Base-by-base conservation (phyloP, 1,140 invertebrate species). In the Temnothorax curvispinosus region DNA sequence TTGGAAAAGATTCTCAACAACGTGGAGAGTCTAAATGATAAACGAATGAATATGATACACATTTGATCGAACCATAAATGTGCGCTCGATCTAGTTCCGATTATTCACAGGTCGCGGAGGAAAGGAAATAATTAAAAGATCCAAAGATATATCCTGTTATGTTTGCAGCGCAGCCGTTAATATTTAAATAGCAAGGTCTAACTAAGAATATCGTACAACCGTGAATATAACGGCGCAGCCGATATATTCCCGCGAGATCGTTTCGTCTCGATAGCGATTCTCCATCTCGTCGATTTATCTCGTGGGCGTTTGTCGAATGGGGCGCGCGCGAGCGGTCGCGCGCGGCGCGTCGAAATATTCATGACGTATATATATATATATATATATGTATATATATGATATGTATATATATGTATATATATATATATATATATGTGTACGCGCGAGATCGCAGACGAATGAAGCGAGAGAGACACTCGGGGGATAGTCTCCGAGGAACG, bases 221-320 rank as follows among this genome's bases (percentile, higher is more conserved):
- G 64, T 27, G 47, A 76, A 56, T 54, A 56, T 67, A 27, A 74
- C n/a, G 27, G 27, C 27, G 35, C 32, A 69, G 27, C 21, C 3
- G 52, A 50, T 5, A 38, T 71, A 75, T 84, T 84, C 80, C 80
- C 80, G 58, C 18, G 54, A 62, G 11, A n/a, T 3, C 41, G 44
- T n/a, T 74, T 74, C 80, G 54, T 82, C 54, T 21, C 69, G 41
- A 60, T 75, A 35, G 41, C 32, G 32, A 27, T 56, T 71, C 50
- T 32, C 52, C 69, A 50, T 84, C 69, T 65, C 75, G 35, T 85
- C 75, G 62, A 85, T 85, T 64, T 67, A 58, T 85, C 41, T 85
- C 60, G 56, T 35, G 58, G 32, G 8, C 47, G 84, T 78, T 78
- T 67, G 62, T 76, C 84, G 69, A 27, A 64, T 38, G n/a, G 27